These are phyloP conservation scores for Metridium senile DNA, from an alignment of 92 coral and sea anemone genomes.

Conservation along the genomic window DNA sequence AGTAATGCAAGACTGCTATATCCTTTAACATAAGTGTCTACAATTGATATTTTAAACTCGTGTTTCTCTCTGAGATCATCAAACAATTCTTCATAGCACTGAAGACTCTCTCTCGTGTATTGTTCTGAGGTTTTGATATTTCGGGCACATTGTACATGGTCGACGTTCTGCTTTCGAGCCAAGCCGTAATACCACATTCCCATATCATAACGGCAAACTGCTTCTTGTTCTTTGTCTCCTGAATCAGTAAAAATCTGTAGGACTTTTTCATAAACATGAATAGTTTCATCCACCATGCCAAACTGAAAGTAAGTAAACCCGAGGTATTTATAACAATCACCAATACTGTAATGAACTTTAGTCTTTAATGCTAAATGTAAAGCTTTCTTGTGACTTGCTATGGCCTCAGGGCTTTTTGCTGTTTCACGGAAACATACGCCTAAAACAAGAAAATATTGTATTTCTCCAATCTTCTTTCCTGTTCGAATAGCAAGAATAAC, in stretches of 20 bases:
- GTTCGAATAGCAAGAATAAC: not conserved
- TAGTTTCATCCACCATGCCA: no score
- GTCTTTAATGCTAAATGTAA: not conserved
- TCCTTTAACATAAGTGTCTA: not conserved
- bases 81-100: no score
- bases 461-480: not conserved
- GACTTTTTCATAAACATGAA: not conserved
- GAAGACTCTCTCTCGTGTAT: not conserved
- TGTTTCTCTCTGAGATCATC: no score
- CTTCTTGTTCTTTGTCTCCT: not conserved
- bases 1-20: not conserved
- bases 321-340: not conserved
- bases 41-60: no score
- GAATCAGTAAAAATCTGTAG: no score
- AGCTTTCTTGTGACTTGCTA: no score
- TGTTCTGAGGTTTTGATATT: not conserved
- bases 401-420: not conserved
- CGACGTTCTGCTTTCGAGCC: not conserved
- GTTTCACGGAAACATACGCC: not conserved
- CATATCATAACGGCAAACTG: not conserved
- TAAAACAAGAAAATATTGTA: not conserved
- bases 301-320: not conserved
- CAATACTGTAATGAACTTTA: not conserved
- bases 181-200: not conserved
- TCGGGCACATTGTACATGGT: not conserved